phyloP scores from a whole-genome alignment of 2,888 invertebrate species.

The Volucella inflata region DNA sequence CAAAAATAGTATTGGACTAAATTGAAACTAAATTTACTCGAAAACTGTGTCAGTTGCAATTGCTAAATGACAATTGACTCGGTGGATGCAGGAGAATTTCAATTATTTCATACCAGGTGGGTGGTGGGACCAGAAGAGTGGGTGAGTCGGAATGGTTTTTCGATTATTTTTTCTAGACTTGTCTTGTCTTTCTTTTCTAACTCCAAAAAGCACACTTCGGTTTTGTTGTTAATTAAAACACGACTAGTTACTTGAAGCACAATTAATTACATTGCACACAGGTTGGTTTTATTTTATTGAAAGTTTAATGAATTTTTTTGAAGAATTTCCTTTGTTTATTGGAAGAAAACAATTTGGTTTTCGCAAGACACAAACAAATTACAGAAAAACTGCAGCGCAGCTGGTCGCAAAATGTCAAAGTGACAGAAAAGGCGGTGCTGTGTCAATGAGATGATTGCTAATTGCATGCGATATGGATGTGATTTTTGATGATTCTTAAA shows the following conservation, averaged over 20 bases:
- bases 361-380: slow-evolving; percentile 70
- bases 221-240: slow-evolving; percentile 38
- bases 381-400: slow-evolving; percentile 71
- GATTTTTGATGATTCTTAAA: too few species aligned
- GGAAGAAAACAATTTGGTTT: slow-evolving; percentile 58
- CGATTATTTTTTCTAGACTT: slow-evolving; percentile 30
- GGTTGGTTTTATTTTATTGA: slow-evolving; percentile 1
- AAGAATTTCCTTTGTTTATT: slow-evolving; percentile 58
- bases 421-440: slow-evolving; percentile 27
- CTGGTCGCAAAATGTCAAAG: slow-evolving; percentile 64
- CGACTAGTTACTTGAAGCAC: slow-evolving; percentile 25
- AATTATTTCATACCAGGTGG: slow-evolving; percentile 76
- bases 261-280: slow-evolving; percentile 63
- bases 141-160: slow-evolving; percentile 62
- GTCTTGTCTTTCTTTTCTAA: slow-evolving; percentile 17
- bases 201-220: slow-evolving; percentile 39
- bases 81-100: slow-evolving; percentile 63
- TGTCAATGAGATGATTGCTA: slow-evolving; percentile 17
- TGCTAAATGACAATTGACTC: slow-evolving; percentile 64
- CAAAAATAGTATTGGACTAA: slow-evolving; percentile 18
- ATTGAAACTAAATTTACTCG: slow-evolving; percentile 57
- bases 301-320: slow-evolving; percentile 12
- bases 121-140: slow-evolving; percentile 72
- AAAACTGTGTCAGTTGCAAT: slow-evolving; percentile 54
- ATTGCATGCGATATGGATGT: slow-evolving; percentile 25